Base-by-base conservation (phyloP, 2,113 vertebrate species). In the Stigmatopora argus region DNA sequence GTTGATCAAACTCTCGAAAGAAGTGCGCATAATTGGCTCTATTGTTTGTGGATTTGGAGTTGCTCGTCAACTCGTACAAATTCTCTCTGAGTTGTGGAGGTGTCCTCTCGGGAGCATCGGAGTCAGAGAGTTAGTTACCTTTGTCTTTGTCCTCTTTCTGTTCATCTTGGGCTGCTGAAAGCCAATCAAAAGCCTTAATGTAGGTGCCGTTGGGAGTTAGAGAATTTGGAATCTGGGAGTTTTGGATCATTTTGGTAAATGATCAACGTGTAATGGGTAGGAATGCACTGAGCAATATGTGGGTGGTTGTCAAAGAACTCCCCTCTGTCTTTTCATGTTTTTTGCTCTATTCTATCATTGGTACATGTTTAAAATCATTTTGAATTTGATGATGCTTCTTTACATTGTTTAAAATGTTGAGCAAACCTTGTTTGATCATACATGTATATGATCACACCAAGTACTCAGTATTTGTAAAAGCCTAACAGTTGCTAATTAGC, bases 21-120 rank as follows among this genome's bases (percentile, higher is more conserved):
- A 84, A 73, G 75, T 74, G 67, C 64, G 79, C 71, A 66, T 86
- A 88, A 89, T 85, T 87, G 86, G 80, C 81, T 82, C 67, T 77
- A 68, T 66, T 83, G 74, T 85, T 85, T 84, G 78, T 75, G 66
- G 75, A 86, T 87, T 84, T 81, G 52, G 61, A 77, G 79, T 80
- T 78, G 80, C 78, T 77, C 79, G 65, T 86, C 63, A 49, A 73
- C 72, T 75, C 76, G 79, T 78, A 82, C 71, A 81, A 85, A 86
- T 87, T 71, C 80, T 79, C 71, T 80, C 77, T 81, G 83, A 85
- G 80, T 76, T 83, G 76, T 77, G 70, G 77, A 85, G 81, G 73
- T 85, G 80, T 88, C 84, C 78, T 82, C 63, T 69, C 0, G 81
- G 79, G 86, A 85, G 60, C 74, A 77, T 71, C 19, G 74, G 67